Evolutionary conservation across 1,140 invertebrate species (phyloP), one percentile per base, ranked within the genome.

Genomic region (Anoplolepis gracilipes): DNA sequence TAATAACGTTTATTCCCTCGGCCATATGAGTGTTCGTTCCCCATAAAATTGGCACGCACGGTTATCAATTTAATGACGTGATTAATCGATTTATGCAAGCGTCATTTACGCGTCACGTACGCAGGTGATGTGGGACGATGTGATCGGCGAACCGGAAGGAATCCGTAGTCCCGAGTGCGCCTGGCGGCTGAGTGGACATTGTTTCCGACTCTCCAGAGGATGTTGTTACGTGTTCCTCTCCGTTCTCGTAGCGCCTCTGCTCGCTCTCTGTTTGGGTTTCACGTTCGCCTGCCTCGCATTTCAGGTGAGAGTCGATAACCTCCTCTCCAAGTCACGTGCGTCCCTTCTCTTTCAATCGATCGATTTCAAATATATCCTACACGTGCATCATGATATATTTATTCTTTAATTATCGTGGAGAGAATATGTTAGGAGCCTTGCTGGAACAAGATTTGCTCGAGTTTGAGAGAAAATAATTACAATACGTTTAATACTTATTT

Each of bases 111-210:
- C 25, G 13, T 73, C 69, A 7, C 42, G 11, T 25, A 76, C 7
- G 33, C 92, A 97, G 97, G 96, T 97, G 85, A 95, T 96, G 87
- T 98, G 97, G 96, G 96, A 97, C 86, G 97, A 98, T 88, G 96
- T 98, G 59, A 96, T 98, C 42, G 97, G 97, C 0, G 97, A 98
- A 93, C 97, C 97, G 7, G 96, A 97, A 77, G 96, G 96, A 2
- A 96, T 97, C 6, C 95, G 97, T 55, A 97, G 97, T 87, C 96
- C 97, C 1, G 96, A 97, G 92, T 97, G 97, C 91, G 97, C 97
- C 42, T 98, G 97, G 97, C 95, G 96, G 33, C 93, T 97, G 19
- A 97, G 97, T 84, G 95, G 96, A 87, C 95, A 96, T 57, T 97
- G 97, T 90, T 98, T 97, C 94, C 95, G 95, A 42, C 93, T 96